Base-by-base conservation (phyloP, 2,113 vertebrate genomes). In the Gila orcuttii region DNA sequence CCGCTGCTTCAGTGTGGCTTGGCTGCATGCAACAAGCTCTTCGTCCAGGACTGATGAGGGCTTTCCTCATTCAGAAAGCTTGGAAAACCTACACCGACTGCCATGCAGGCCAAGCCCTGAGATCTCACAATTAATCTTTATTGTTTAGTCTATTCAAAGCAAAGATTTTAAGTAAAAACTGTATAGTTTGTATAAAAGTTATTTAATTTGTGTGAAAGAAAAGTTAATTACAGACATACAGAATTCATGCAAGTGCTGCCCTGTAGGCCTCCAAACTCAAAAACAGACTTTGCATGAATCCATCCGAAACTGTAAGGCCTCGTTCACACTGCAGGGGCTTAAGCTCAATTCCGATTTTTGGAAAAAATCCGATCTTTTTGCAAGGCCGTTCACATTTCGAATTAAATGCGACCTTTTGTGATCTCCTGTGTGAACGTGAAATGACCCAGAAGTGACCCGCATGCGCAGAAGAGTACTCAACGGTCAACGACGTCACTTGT, bases 61-160 rank as follows among this genome's bases (percentile, higher is more conserved):
- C 81, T 83, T 83, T 73, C 81, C 81, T 83, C 81, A 83, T 83
- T 83, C 81, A 73, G 81, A 57, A 69, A 36, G 45, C 62, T 33
- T 69, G 66, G 81, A 83, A 83, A 83, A 42, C 79, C 31, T 39
- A 36, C 8, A 69, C 62, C 28, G 28, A 23, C 6, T 45, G 42
- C 19, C 15, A 15, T 9, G 28, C 21, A 73, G 52, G 33, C 81
- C 45, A 68, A 82, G 42, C 80, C 42, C 64, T 39, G 45, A 71
- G 15, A 82, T 71, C 64, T 82, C 12, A 39, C 19, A 23, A 71
- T 82, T 23, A 12, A 82, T 82, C 80, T 71, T 71, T 11, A 82
- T n/a, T 55, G 42, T 81, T 33, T 52, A 33, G 80, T 50, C 39
- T 82, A 33, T 82, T 82, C 80, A 68, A 71, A 82, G 64, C 25